Evolutionary conservation across 2,113 vertebrate genomes (phyloP), one percentile per base, ranked within the genome.

Genomic region (Nibea coibor): DNA sequence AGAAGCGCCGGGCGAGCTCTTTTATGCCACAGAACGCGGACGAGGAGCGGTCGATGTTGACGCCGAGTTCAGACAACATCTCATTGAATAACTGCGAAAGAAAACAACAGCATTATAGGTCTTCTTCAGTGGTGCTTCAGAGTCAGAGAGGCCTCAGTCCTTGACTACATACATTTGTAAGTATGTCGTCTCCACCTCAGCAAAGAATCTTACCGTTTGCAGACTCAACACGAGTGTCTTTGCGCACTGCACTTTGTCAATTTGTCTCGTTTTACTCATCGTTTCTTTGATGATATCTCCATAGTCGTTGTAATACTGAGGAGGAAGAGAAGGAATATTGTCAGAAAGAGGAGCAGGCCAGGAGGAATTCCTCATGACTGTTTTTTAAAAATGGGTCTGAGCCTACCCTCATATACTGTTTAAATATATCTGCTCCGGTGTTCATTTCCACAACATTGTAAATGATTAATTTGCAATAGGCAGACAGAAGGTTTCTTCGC

Each of bases 221-320:
- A 99, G 95, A 87, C 98, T 98, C 94, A 99, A 95, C 90, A 98
- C 96, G 72, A 99, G 97, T 0, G 98, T 99, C 93, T 99, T 98
- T 90, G 98, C 97, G 95, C 97, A 99, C 74, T 99, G 98, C 82
- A 98, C 96, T 96, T 98, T 99, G 93, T 99, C 97, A 53, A 98
- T 97, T 89, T 98, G 97, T 88, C 98, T 95, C 3, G 97, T 97
- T 94, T 98, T 99, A 90, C 97, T 99, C 98, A 99, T 97, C 0
- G 98, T 99, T 94, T 99, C 98, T 93, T 99, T 99, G 92, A 99
- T 99, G 90, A 99, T 99, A 84, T 99, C 98, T 31, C 98, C 98
- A 66, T 99, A 99, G 83, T 99, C 98, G 19, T 97, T 99, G 91
- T 99, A 99, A 95, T 97, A 99, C 98, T 99, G 86, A 9, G 76